phyloP scores from a whole-genome alignment of 2,888 invertebrate genomes.

The Ophraella communa region DNA sequence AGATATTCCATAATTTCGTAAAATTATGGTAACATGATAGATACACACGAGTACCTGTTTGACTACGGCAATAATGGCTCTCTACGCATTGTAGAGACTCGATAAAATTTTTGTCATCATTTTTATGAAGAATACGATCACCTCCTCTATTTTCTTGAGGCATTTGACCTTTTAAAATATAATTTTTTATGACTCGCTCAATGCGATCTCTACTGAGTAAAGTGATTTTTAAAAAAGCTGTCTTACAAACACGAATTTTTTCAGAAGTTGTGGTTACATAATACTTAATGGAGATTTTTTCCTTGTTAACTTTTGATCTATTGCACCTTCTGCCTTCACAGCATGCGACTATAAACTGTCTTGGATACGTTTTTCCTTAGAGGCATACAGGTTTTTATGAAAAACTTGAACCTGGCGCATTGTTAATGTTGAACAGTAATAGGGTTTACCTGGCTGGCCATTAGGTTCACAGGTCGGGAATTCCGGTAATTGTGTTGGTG shows the following conservation, averaged over 20 bases:
- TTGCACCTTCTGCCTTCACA: slow-evolving; percentile 17
- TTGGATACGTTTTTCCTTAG: slow-evolving; percentile 15
- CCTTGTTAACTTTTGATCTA: slow-evolving; percentile 19
- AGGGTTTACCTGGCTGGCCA: slow-evolving; percentile 18
- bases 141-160: no score
- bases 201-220: slow-evolving; percentile 9
- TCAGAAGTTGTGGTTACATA: not conserved
- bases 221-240: slow-evolving; percentile 1
- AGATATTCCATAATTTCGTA: no score
- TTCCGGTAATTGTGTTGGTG: slow-evolving; percentile 12
- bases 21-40: no score
- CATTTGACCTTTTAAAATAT: no score
- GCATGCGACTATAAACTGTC: slow-evolving; percentile 20
- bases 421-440: slow-evolving; percentile 20
- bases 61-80: no score
- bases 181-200: slow-evolving; percentile 6
- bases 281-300: slow-evolving; percentile 16
- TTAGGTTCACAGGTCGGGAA: slow-evolving; percentile 11
- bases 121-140: no score
- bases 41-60: no score
- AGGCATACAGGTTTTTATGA: slow-evolving; percentile 8
- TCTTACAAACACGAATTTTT: slow-evolving; percentile 7
- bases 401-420: slow-evolving; percentile 21
- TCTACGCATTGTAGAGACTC: no score
- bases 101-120: no score